A percentile compares a stretch with the other conserved stretches of the same genome.
Conservation (phyloP, 30 jellyfish, hydroid and myxozoan species). For the Aurelia sp. region DNA sequence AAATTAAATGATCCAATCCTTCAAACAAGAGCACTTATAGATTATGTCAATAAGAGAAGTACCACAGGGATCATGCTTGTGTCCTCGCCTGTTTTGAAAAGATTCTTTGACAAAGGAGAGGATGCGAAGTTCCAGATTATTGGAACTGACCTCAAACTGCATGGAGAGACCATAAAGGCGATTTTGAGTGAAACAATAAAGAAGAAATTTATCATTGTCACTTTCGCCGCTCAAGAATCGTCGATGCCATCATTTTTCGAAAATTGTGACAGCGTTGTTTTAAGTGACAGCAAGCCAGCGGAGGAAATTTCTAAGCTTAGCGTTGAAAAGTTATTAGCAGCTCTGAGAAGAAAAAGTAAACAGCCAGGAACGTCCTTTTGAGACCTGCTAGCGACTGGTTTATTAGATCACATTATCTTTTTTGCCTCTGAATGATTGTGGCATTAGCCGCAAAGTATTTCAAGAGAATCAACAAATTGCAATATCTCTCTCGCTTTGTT, state of each 20-base stretch:
- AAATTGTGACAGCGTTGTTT: constrained; percentile 11
- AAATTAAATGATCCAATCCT: not conserved
- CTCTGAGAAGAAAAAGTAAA: constrained; percentile 27
- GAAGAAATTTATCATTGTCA: constrained; percentile 8
- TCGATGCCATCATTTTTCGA: not conserved
- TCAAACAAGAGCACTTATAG: constrained; percentile 4
- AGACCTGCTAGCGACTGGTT: too few species aligned
- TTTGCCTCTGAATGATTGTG: too few species aligned
- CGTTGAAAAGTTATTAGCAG: not conserved
- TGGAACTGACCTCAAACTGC: not conserved
- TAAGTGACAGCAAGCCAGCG: constrained; percentile 20
- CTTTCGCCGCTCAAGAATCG: constrained; percentile 7
- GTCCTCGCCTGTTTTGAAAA: constrained; percentile 26
- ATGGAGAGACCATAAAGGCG: not conserved
- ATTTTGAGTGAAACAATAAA: not conserved
- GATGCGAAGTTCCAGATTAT: constrained; percentile 2
- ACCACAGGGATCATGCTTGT: constrained; percentile 29
- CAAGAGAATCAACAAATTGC: too few species aligned
- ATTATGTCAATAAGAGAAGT: constrained; percentile 1
- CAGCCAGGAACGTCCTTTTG: constrained; percentile 6
- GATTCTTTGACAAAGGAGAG: not conserved
- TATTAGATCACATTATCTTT: too few species aligned
- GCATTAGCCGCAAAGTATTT: too few species aligned
- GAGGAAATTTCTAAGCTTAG: constrained; percentile 33
- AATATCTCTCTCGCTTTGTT: too few species aligned